A percentile compares a stretch with the other conserved stretches of the same genome.
These are phyloP conservation scores for Hippoglossus hippoglossus DNA, from an alignment of 2,797 vertebrate species.

Conservation along the genomic window DNA sequence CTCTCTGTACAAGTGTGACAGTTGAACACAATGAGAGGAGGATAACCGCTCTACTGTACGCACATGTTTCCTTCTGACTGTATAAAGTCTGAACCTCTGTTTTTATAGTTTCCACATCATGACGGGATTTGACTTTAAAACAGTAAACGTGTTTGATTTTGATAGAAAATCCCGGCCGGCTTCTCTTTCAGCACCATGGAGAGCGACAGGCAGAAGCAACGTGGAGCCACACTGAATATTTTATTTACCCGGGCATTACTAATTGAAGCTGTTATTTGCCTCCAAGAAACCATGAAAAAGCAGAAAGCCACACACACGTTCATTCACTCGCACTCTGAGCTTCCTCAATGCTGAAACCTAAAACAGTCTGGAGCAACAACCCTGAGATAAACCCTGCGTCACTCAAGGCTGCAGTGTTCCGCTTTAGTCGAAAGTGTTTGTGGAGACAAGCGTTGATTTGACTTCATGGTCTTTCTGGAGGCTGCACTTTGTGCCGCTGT, in stretches of 20 bases:
- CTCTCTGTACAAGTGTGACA: not conserved
- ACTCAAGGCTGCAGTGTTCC: not conserved
- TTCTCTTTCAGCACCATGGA: conserved; percentile 82
- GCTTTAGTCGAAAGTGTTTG: not conserved
- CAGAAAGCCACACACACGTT: conserved; percentile 2
- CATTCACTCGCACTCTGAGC: not conserved
- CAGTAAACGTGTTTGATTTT: conserved; percentile 12
- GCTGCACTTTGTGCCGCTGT: not conserved
- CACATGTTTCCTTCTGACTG: conserved; percentile 8
- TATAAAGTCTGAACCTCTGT: not conserved
- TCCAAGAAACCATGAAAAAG: not conserved
- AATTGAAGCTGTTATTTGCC: not conserved
- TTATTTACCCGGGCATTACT: conserved; percentile 30
- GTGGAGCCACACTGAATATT: conserved; percentile 42
- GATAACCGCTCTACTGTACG: not conserved
- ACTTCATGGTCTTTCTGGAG: not conserved
- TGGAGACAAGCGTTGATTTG: not conserved
- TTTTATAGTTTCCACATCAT: not conserved
- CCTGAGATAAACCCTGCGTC: not conserved
- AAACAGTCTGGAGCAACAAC: not conserved
- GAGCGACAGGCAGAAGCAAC: conserved; percentile 57
- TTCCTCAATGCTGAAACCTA: not conserved
- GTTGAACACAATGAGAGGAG: not conserved
- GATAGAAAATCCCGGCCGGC: not conserved
- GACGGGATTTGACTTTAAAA: conserved; percentile 8